Conservation (phyloP, 2,888 invertebrate species). For the Cinara cedri region DNA sequence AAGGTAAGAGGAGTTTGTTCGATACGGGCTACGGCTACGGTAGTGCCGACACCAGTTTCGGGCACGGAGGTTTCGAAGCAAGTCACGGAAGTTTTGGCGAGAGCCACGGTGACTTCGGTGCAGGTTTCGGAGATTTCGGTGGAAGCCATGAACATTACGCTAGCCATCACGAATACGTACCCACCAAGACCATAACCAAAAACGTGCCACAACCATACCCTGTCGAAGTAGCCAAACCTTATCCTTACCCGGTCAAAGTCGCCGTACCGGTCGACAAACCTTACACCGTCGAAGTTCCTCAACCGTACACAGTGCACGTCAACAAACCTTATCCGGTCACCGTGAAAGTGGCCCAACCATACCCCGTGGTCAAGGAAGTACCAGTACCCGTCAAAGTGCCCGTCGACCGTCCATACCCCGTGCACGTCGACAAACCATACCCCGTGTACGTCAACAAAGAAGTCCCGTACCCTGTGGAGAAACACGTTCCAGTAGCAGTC, state of each 20-base stretch:
- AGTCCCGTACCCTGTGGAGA: slow-evolving; percentile 66
- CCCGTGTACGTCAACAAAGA: slow-evolving; percentile 69
- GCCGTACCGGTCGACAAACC: neutral
- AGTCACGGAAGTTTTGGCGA: too few species aligned
- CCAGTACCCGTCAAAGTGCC: slow-evolving; percentile 60
- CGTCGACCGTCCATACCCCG: slow-evolving; percentile 61
- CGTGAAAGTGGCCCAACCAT: slow-evolving; percentile 59
- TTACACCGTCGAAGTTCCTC: neutral
- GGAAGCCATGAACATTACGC: too few species aligned
- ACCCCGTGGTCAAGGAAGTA: slow-evolving; percentile 60
- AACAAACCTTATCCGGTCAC: slow-evolving; percentile 54
- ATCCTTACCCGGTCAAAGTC: neutral
- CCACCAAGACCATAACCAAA: neutral
- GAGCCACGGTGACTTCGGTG: too few species aligned
- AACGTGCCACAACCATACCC: neutral
- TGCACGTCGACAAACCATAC: slow-evolving; percentile 74
- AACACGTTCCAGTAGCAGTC: slow-evolving; percentile 68
- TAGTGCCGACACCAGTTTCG: too few species aligned
- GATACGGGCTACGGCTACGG: too few species aligned
- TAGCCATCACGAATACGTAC: slow-evolving; percentile 54
- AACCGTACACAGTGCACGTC: neutral
- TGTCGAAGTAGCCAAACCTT: neutral
- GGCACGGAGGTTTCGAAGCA: too few species aligned
- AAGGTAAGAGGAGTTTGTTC: too few species aligned
- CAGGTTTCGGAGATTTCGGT: too few species aligned